Base-by-base conservation (phyloP, 2,113 vertebrate genomes). In the Hylia prasina region DNA sequence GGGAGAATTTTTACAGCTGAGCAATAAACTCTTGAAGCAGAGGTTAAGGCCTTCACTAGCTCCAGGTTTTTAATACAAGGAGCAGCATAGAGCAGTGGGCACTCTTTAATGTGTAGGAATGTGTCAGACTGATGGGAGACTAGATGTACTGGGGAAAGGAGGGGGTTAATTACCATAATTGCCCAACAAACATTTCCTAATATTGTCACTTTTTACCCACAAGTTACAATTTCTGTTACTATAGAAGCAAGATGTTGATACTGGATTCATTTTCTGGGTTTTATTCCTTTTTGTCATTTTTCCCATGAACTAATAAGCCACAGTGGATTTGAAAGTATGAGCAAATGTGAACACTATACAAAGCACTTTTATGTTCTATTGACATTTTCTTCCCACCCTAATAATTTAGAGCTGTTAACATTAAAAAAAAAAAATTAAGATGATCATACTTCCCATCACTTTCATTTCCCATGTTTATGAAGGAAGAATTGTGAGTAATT, bases 221-320 rank as follows among this genome's bases (percentile, higher is more conserved):
- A 95, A 97, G 77, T 97, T 97, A 87, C 77, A 93, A 69, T 96
- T 96, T 90, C 91, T 93, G 97, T 98, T 98, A 96, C 97, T 97
- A 97, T 97, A 97, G 92, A 89, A 93, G 81, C 95, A 90, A 95
- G 90, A 95, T 98, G 97, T 98, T 98, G 97, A 98, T 97, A 94
- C 97, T 98, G 97, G 97, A 98, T 95, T 91, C 94, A 81, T 90
- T 94, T 97, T 94, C 89, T 96, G 92, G 87, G 96, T 98, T 97
- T 97, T 96, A 97, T 96, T 98, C 94, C 95, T 94, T 94, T 97
- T 93, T 97, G 97, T 98, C 91, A 97, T 97, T 97, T 97, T 98
- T 97, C 97, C 97, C 98, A 97, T 98, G 97, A 98, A 97, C 97
- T 98, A 98, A 98, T 97, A 97, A 97, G 94, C 96, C 97, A 97